Base-by-base conservation (phyloP, 2,113 vertebrate species). In the Anser brachyrhynchus region DNA sequence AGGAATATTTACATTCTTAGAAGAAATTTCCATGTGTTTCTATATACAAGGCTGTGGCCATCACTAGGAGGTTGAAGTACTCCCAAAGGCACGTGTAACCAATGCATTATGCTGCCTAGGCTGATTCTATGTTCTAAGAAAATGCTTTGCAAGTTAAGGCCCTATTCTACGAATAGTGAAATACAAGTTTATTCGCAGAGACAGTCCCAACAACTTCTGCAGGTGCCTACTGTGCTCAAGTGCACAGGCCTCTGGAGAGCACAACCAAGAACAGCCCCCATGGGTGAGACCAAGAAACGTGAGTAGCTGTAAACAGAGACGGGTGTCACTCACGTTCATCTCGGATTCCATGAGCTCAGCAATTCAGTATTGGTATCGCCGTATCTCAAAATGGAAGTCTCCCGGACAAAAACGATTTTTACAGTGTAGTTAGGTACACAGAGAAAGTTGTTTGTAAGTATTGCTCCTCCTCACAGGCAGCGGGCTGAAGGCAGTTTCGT, bases 1-100 rank as follows among this genome's bases (percentile, higher is more conserved):
- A 62, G 64, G 31, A 96, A 39, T 87, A 95, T 84, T 86, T 90
- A 93, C 94, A 93, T 57, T 87, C 43, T 84, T 26, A 52, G 23
- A 88, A 94, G 66, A 65, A 62, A 86, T 41, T 19, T 81, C 33
- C 86, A 0, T 52, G 7, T n/a, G 39, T 55, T 62, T 64, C 64
- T 66, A 35, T 19, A 10, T 29, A 93, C 70, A 91, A 82, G 81
- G 64, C 82, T 49, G 25, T 69, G 57, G 80, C 46, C 57, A 16
- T 55, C 15, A 23, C n/a, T 3, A 3, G 67, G 46, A 35, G 33
- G 52, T 39, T 70, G 16, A 72, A 25, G 37, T 37, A 43, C 51
- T 54, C 39, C 43, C 62, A 11, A 41, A 67, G 59, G 46, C 78
- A 44, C 37, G 22, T 64, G 15, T n/a, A 46, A 13, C 19, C 21